Conservation (phyloP, 2,113 vertebrate genomes). For the Pseudopodoces humilis region DNA sequence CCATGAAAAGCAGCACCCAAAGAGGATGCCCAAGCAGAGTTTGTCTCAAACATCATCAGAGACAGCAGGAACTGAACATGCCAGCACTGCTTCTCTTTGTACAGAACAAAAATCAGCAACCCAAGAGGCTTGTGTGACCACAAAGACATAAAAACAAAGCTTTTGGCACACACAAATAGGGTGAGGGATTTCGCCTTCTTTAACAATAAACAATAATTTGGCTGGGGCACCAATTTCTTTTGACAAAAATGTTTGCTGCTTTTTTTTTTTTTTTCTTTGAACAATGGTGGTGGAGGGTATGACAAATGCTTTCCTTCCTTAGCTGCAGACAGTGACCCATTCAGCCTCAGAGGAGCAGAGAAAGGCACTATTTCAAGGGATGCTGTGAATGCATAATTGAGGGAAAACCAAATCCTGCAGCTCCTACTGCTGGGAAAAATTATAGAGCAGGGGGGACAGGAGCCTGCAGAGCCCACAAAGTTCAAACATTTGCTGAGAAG, state of each 20-base stretch:
- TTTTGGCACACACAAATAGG: background rate
- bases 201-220: background rate
- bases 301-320: background rate
- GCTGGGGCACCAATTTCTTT: background rate
- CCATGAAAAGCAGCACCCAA: background rate
- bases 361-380: background rate
- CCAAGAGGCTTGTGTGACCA: background rate
- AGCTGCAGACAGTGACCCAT: background rate
- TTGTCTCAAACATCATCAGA: background rate
- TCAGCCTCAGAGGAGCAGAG: background rate
- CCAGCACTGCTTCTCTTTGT: background rate
- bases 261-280: background rate
- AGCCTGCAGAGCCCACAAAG: background rate
- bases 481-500: background rate
- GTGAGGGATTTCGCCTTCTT: background rate
- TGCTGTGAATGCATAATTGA: background rate
- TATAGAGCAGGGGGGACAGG: fast-evolving
- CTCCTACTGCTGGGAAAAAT: background rate
- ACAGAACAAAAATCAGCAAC: background rate
- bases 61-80: background rate
- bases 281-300: background rate
- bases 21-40: background rate
- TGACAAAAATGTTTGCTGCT: background rate
- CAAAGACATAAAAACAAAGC: background rate
- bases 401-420: background rate